Evolutionary conservation across 2,113 vertebrate species (phyloP).

Genomic region (Aegotheles bennettii): DNA sequence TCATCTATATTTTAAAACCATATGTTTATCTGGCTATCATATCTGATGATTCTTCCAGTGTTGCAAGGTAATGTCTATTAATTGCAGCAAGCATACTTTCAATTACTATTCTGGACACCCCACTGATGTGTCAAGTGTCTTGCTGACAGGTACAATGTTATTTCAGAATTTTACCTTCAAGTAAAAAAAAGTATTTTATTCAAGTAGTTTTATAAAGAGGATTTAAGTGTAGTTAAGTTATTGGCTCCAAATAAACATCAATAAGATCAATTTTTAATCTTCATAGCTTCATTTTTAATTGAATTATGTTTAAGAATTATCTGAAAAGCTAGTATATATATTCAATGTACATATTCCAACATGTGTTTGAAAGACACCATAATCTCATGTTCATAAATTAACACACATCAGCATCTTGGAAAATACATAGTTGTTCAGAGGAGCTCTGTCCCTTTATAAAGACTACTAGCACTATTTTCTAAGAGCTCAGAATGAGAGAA

Average conservation of each 20-base stretch:
- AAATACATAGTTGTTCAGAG: neutral
- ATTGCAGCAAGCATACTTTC: neutral
- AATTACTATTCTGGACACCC: neutral
- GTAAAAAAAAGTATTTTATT: no score
- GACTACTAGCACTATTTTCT: neutral
- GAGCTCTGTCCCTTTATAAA: neutral
- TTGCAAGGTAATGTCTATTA: neutral
- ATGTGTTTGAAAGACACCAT: neutral
- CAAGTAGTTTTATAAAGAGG: neutral
- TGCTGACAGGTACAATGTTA: neutral
- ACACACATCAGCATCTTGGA: neutral
- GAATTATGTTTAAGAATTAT: neutral
- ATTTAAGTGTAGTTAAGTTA: neutral
- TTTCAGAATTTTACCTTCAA: neutral
- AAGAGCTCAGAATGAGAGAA: neutral
- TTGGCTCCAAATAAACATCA: neutral
- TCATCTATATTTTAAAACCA: neutral
- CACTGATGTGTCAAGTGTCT: accelerated
- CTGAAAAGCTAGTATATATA: neutral
- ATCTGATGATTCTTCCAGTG: neutral
- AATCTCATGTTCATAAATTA: neutral
- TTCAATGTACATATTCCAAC: neutral
- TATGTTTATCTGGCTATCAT: neutral
- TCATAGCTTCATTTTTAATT: neutral
- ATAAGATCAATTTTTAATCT: neutral